phyloP scores from a whole-genome alignment of 2,888 invertebrate species.

The Scaptomyza polygonia region DNA sequence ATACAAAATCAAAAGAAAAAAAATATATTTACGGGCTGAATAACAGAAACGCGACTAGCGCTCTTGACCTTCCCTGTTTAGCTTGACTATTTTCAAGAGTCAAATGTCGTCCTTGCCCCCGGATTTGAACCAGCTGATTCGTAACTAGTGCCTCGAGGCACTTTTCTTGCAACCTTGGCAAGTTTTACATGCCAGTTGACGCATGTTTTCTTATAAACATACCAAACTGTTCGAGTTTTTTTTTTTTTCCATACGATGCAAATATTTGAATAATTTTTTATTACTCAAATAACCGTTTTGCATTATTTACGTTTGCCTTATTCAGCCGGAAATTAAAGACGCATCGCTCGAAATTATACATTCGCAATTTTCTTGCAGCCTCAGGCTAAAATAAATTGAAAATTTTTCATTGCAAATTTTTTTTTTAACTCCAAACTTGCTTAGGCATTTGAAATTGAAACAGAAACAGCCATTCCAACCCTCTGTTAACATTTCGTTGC shows the following conservation, averaged over 20 bases:
- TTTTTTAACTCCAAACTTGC: slow-evolving; percentile 8
- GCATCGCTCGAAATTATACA: slow-evolving; percentile 30
- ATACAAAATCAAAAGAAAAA: not conserved
- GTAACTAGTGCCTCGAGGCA: slow-evolving; percentile 21
- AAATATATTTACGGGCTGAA: slow-evolving; percentile 5
- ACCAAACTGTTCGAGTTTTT: slow-evolving; percentile 41
- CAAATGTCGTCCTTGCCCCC: slow-evolving; percentile 11
- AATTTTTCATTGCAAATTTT: slow-evolving; percentile 64
- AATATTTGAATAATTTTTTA: slow-evolving; percentile 60
- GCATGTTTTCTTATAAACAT: not conserved
- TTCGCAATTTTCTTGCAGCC: slow-evolving; percentile 52
- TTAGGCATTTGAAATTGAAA: slow-evolving; percentile 10
- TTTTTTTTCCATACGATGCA: slow-evolving; percentile 62
- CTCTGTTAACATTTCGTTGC: slow-evolving; percentile 39
- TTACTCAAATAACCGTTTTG: slow-evolving; percentile 56
- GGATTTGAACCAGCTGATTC: not conserved
- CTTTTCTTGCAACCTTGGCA: slow-evolving; percentile 6
- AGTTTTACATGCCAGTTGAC: slow-evolving; percentile 21
- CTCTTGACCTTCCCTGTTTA: slow-evolving; percentile 64
- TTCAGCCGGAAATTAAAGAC: slow-evolving; percentile 69
- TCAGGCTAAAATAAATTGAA: slow-evolving; percentile 73
- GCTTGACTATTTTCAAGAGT: slow-evolving; percentile 13
- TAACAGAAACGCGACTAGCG: slow-evolving; percentile 30
- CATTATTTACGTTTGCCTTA: slow-evolving; percentile 27
- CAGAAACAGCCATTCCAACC: not conserved